These are phyloP conservation scores for Tetrapedia diversipes DNA, from an alignment of 2,888 invertebrate species.

Conservation along the genomic window DNA sequence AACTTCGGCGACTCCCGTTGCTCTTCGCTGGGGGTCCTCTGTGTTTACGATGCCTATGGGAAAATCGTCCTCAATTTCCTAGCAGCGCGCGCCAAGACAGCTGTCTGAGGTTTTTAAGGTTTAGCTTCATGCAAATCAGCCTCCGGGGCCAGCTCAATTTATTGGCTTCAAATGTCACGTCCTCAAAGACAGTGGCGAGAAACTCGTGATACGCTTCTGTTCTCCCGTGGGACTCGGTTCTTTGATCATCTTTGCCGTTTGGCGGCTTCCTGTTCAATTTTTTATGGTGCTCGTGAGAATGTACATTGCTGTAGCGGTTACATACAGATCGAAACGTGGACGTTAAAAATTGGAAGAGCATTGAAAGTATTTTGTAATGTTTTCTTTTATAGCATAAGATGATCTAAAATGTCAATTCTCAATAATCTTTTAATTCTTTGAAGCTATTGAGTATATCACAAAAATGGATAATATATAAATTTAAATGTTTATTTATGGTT, in stretches of 20 bases:
- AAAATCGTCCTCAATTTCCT: slow-evolving; percentile 72
- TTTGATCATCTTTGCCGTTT: not conserved
- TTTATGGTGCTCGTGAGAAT: not conserved
- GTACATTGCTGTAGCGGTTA: not conserved
- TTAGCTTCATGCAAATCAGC: slow-evolving; percentile 80
- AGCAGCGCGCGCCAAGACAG: slow-evolving; percentile 56
- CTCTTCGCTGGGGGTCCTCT: slow-evolving; percentile 78
- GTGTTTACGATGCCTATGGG: slow-evolving; percentile 74
- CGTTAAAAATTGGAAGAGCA: too few relatives aligned
- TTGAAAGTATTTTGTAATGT: too few relatives aligned
- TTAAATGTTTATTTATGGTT: too few relatives aligned
- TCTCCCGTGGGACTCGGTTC: slow-evolving; percentile 16
- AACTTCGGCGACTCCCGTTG: slow-evolving; percentile 45
- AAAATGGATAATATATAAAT: too few relatives aligned
- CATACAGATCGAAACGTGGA: too few relatives aligned
- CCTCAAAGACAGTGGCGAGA: not conserved
- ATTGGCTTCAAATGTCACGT: slow-evolving; percentile 71
- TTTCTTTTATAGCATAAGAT: too few relatives aligned
- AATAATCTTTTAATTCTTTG: too few relatives aligned
- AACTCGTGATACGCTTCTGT: not conserved
- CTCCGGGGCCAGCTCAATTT: slow-evolving; percentile 70
- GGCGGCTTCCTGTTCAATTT: not conserved
- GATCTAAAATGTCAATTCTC: too few relatives aligned
- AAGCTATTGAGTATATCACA: too few relatives aligned
- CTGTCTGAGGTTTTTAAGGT: slow-evolving; percentile 68